phyloP scores from a whole-genome alignment of 2,888 invertebrate species.

The Cremastinae sp. region DNA sequence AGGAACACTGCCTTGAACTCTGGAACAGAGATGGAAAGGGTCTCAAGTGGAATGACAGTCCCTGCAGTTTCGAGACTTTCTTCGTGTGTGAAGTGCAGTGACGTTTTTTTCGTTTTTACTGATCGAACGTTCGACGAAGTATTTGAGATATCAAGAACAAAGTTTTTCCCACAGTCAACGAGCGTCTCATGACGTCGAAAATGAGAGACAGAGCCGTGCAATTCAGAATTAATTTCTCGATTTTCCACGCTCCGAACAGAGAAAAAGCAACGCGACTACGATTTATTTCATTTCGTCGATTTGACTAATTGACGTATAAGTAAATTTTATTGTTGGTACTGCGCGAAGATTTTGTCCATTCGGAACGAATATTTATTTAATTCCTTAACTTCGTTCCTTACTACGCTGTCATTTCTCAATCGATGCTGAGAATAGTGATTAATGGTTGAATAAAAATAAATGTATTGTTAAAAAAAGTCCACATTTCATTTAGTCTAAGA shows the following conservation, averaged over 20 bases:
- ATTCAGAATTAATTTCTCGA: not conserved
- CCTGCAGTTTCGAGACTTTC: conserved; percentile 95
- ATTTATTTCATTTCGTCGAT: conserved; percentile 21
- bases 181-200: conserved; percentile 5
- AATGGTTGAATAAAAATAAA: not conserved
- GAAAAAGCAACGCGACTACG: conserved; percentile 13
- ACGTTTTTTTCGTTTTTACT: conserved; percentile 50
- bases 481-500: not conserved
- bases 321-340: conserved; percentile 39
- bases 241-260: not conserved
- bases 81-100: conserved; percentile 93
- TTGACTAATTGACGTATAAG: conserved; percentile 16
- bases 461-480: not conserved
- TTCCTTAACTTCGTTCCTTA: conserved; percentile 15
- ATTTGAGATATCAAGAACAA: conserved; percentile 20
- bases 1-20: conserved; percentile 94
- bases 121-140: conserved; percentile 34
- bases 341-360: conserved; percentile 7
- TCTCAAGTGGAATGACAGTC: conserved; percentile 95
- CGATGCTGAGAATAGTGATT: not conserved
- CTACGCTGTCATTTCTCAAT: conserved; percentile 23
- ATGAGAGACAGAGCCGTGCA: conserved; percentile 20
- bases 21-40: conserved; percentile 97
- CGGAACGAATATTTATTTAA: conserved; percentile 22
- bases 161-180: conserved; percentile 10